Percentiles rank a stretch among this genome's conserved stretches.
Conservation (phyloP, 53 echinoderm and acorn worm species). For the Zoroaster sp. region DNA sequence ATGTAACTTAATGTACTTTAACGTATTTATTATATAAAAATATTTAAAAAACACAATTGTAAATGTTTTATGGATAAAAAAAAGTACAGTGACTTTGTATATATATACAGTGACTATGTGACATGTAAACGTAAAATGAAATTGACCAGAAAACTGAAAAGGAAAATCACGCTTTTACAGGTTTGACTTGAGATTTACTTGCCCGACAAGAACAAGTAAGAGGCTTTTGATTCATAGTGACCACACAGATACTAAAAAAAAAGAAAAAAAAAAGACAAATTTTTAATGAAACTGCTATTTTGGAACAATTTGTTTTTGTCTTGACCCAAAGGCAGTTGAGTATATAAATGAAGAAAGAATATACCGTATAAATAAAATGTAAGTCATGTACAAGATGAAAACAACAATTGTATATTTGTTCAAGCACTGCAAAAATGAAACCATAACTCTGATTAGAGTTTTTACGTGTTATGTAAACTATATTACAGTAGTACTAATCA, state of each 20-base stretch:
- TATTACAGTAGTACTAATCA: neutral
- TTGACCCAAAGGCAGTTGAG: neutral
- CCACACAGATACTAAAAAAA: neutral
- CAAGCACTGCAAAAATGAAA: neutral
- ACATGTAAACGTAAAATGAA: neutral
- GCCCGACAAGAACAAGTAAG: neutral
- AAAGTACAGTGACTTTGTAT: constrained; percentile 49
- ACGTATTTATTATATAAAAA: constrained; percentile 29
- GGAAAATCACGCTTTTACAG: neutral
- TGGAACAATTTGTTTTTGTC: neutral
- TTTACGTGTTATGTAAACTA: neutral
- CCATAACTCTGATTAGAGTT: neutral
- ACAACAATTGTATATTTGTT: constrained; percentile 6
- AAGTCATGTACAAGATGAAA: constrained; percentile 19
- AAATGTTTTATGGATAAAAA: constrained; percentile 27
- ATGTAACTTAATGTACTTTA: constrained; percentile 36
- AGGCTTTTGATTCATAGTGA: constrained; percentile 14
- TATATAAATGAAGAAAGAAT: constrained; percentile 18
- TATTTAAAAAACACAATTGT: neutral
- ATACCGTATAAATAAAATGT: neutral
- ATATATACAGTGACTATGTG: constrained; percentile 43
- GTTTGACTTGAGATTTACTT: constrained; percentile 29
- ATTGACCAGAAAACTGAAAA: neutral
- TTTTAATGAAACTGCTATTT: neutral
- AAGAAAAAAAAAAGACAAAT: neutral